Conservation (phyloP, 2,113 vertebrate species). For the Burhinus oedicnemus region DNA sequence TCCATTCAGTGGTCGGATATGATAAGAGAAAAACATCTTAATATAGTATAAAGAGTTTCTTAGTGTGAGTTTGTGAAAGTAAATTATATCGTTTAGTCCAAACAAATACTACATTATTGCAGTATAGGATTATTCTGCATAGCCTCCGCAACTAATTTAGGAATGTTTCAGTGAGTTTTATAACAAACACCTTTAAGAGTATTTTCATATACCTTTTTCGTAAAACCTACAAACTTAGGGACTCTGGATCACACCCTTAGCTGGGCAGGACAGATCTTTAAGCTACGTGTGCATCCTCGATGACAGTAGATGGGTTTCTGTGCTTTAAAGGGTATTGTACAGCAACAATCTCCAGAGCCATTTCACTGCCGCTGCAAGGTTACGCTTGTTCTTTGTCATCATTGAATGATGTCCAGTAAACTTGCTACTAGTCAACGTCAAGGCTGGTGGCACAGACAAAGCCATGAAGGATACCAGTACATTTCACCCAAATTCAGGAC, state of each 20-base stretch:
- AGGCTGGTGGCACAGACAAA: background rate
- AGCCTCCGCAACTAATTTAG: background rate
- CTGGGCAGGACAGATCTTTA: background rate
- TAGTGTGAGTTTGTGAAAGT: background rate
- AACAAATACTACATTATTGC: background rate
- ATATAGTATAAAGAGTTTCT: background rate
- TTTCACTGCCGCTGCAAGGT: background rate
- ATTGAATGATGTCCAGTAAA: background rate
- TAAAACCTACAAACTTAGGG: background rate
- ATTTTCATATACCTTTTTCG: background rate
- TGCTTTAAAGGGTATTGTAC: background rate
- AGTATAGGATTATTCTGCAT: background rate
- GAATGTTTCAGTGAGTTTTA: background rate
- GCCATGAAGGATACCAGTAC: background rate
- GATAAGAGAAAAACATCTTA: constrained; percentile 8
- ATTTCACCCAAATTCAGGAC: background rate
- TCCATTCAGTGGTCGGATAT: background rate
- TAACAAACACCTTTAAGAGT: background rate
- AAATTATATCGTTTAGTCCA: background rate
- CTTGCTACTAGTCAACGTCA: background rate
- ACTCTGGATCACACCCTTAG: background rate
- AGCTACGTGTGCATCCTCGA: background rate
- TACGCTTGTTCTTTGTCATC: background rate
- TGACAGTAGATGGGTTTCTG: background rate
- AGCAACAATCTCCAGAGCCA: background rate